Percentiles rank a stretch among this genome's conserved stretches.
These are phyloP conservation scores for Condylostylus longicornis DNA, from an alignment of 1,140 invertebrate genomes.

Conservation along the genomic window DNA sequence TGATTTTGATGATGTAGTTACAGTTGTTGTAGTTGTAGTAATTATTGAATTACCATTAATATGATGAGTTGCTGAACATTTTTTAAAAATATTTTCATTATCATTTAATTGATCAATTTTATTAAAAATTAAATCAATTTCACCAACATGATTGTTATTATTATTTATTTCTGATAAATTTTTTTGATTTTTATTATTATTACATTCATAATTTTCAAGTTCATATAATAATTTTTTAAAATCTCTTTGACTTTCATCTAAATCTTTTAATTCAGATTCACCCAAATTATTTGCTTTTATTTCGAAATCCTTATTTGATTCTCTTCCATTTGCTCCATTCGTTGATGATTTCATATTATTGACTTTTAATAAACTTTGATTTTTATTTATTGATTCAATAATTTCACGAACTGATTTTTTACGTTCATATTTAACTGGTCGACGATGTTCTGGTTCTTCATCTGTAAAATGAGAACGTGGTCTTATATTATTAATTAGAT, in stretches of 20 bases:
- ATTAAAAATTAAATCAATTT: neutral
- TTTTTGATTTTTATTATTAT: neutral
- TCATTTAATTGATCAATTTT: slow-evolving; percentile 2
- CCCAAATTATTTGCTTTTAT: neutral
- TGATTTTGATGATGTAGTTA: no score
- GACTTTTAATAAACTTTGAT: slow-evolving; percentile 25
- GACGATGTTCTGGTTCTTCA: slow-evolving; percentile 12
- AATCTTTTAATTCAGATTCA: neutral
- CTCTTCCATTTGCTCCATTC: slow-evolving; percentile 8
- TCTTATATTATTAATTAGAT: no score
- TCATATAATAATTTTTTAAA: slow-evolving; percentile 4
- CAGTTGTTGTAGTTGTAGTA: neutral
- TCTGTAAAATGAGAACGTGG: no score
- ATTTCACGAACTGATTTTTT: slow-evolving; percentile 27
- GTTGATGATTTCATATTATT: no score
- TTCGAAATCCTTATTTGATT: slow-evolving; percentile 1
- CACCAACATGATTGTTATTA: slow-evolving; percentile 1
- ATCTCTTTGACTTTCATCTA: slow-evolving; percentile 3
- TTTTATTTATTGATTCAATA: slow-evolving; percentile 29
- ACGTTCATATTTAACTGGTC: neutral
- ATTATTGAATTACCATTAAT: slow-evolving; percentile 12
- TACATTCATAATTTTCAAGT: neutral
- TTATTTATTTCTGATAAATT: slow-evolving; percentile 6
- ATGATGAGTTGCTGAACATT: slow-evolving; percentile 19
- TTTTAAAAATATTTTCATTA: slow-evolving; percentile 16